Evolutionary conservation across 2,888 invertebrate species (phyloP).

Genomic region (Oligia strigilis): DNA sequence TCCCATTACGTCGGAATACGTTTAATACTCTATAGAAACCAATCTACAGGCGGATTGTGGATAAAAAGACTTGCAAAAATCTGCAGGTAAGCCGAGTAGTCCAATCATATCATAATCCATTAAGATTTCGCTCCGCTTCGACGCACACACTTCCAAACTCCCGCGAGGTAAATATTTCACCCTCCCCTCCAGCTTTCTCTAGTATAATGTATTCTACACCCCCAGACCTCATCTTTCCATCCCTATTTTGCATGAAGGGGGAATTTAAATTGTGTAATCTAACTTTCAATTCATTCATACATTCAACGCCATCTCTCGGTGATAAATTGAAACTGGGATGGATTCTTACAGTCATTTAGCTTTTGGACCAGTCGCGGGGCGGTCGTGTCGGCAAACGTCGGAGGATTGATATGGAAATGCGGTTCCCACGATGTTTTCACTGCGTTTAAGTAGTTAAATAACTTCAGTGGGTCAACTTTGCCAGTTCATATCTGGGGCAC

Average conservation of each 20-base stretch:
- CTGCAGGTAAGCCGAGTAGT: slow-evolving; percentile 84
- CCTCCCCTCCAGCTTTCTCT: slow-evolving; percentile 76
- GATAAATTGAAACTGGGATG: slow-evolving; percentile 89
- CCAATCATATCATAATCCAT: slow-evolving; percentile 90
- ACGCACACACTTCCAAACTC: slow-evolving; percentile 88
- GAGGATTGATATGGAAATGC: slow-evolving; percentile 77
- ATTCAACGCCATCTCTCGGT: slow-evolving; percentile 89
- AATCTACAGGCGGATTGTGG: slow-evolving; percentile 71
- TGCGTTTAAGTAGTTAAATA: slow-evolving; percentile 61
- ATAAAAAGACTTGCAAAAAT: slow-evolving; percentile 78
- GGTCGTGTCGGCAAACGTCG: slow-evolving; percentile 69
- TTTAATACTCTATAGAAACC: slow-evolving; percentile 80
- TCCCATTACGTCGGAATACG: slow-evolving; percentile 67
- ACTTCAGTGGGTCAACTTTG: slow-evolving; percentile 61
- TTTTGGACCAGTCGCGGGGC: slow-evolving; percentile 68
- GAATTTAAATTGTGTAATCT: slow-evolving; percentile 91
- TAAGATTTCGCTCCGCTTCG: slow-evolving; percentile 88
- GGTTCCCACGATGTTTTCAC: slow-evolving; percentile 66
- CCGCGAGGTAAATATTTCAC: slow-evolving; percentile 89
- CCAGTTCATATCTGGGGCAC: slow-evolving; percentile 55
- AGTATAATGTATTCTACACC: slow-evolving; percentile 87
- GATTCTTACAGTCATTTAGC: slow-evolving; percentile 86
- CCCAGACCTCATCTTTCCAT: slow-evolving; percentile 89
- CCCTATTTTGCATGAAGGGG: slow-evolving; percentile 91
- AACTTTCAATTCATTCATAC: slow-evolving; percentile 91